Conservation (phyloP, 2,888 invertebrate species). For the Eubasilissa splendida region DNA sequence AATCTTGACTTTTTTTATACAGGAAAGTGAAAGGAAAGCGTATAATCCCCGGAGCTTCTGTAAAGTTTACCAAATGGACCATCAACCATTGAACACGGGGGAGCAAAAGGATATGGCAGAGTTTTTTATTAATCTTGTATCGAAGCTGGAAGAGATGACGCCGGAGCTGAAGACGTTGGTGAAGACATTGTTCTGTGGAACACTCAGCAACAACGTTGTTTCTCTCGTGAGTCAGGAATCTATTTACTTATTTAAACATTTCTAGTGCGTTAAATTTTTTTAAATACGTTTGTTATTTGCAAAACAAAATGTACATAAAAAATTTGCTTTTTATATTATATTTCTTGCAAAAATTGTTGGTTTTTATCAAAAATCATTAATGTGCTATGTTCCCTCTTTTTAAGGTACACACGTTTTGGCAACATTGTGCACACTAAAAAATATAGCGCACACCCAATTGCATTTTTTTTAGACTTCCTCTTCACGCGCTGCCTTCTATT, state of each 20-base stretch:
- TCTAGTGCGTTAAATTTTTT: slow-evolving; percentile 10
- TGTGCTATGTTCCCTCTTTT: too few species aligned
- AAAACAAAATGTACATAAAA: too few species aligned
- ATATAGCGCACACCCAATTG: too few species aligned
- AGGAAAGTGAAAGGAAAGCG: slow-evolving; percentile 95
- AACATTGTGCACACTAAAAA: too few species aligned
- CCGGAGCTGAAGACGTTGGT: slow-evolving; percentile 90
- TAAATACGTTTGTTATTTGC: too few species aligned
- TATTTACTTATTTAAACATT: not conserved
- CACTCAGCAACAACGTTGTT: slow-evolving; percentile 95
- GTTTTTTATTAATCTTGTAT: slow-evolving; percentile 96
- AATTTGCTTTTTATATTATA: too few species aligned
- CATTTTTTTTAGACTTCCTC: too few species aligned
- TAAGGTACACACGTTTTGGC: too few species aligned
- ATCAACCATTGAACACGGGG: slow-evolving; percentile 94
- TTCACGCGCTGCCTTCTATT: too few species aligned
- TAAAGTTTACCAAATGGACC: slow-evolving; percentile 97
- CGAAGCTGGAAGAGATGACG: slow-evolving; percentile 96
- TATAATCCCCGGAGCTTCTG: slow-evolving; percentile 97
- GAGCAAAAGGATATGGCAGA: slow-evolving; percentile 99
- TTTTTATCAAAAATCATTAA: too few species aligned
- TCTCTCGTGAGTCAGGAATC: slow-evolving; percentile 78
- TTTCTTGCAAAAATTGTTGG: too few species aligned
- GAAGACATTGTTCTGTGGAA: slow-evolving; percentile 93
- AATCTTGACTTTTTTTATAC: slow-evolving; percentile 25